Evolutionary conservation across 2,113 vertebrate genomes (phyloP), one percentile per base, ranked within the genome.

Genomic region (Phocoena phocoena): DNA sequence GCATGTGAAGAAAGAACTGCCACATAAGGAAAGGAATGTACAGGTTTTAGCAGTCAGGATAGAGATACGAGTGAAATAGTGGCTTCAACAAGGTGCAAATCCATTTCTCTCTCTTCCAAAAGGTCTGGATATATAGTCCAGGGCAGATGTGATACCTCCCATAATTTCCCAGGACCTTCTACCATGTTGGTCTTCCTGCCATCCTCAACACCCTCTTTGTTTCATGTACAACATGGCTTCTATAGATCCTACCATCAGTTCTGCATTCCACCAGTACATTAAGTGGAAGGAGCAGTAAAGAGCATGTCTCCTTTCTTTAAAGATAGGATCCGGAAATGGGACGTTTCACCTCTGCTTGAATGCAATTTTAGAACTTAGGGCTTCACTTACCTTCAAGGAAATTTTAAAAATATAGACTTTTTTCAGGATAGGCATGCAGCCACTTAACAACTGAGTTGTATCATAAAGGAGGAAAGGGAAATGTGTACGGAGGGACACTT

Each of bases 201-300:
- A n/a, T 77, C 25, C 1, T 88, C 31, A 31, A 2, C 5, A 9
- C 25, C 6, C 15, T n/a, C 18, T 25, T 44, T 94, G 44, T 13
- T 33, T 21, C 7, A 10, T 0, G 0, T 6, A 73, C 55, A 47
- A 4, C 4, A 1, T 11, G 6, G 0, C 11, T 26, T 23, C 26
- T 38, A 0, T 1, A 13, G 4, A 8, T 9, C 20, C 25, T 7
- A 23, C 28, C 23, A 8, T 71, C 41, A 33, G 2, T 36, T 20
- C n/a, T 25, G 12, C 13, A 1, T n/a, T 33, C 71, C 26, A 5
- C 33, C 21, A 50, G 8, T 25, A 28, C 20, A 11, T 4, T 4
- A 63, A 26, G 41, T 5, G 2, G 38, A n/a, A 79, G 2, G 62
- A 17, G 12, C 14, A 1, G 3, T 5, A 25, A n/a, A 17, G 47